Base-by-base conservation (phyloP, 2,888 invertebrate species). In the Ypsolopha scabrella region DNA sequence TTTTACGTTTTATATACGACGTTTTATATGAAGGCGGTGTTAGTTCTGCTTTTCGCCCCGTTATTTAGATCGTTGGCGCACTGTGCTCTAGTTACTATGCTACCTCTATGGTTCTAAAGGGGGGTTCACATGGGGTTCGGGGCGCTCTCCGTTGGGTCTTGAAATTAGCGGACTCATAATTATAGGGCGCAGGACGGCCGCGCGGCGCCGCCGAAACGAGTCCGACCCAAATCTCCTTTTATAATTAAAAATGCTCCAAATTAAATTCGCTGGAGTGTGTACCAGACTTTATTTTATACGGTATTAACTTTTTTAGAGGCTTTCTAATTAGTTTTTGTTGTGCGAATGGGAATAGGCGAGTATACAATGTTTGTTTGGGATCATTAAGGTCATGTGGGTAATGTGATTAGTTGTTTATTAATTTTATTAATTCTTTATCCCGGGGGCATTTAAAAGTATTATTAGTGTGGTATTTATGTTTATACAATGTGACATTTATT, bases 181-280 rank as follows among this genome's bases (percentile, higher is more conserved):
- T 87, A 87, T 80, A 87, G 87, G 83, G 85, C 81, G 68, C 50
- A 49, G 46, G 65, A 71, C 71, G 62, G 65, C 72, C 77, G 80
- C 75, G 71, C 77, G 78, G 80, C 81, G 82, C 52, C 53, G 53
- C 82, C 83, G 76, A 81, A 74, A 78, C 79, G 74, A 73, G 72
- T 72, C 71, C 72, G 72, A 61, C 61, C 68, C 73, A 72, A 79
- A 77, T 78, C 80, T 78, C 74, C 79, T 69, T 76, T 72, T 80
- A 73, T 85, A 86, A 86, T 86, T 86, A 86, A 86, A 85, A 86
- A 85, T 77, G 79, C 75, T 85, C 83, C 77, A 83, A 85, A 86
- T 86, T 82, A 85, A 85, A 86, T 86, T 86, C 80, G 85, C 86
- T 81, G 75, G 80, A 3, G 24, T 81, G 78, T 80, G 70, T 75